These are phyloP conservation scores for Oncorhynchus tshawytscha DNA, from an alignment of 2,113 vertebrate species.

Conservation along the genomic window DNA sequence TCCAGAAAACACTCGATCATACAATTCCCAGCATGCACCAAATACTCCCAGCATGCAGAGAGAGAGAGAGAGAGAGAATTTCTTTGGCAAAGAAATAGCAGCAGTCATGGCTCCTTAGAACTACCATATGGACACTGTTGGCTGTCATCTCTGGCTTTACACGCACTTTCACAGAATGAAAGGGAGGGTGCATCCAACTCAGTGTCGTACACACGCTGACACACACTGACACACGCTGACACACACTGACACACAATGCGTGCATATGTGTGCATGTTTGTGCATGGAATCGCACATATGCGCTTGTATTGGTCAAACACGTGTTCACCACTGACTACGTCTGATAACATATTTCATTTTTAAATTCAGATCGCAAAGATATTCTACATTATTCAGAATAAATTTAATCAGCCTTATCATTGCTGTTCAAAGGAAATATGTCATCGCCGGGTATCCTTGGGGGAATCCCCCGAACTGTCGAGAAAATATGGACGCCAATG, in stretches of 20 bases:
- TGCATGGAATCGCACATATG: no score
- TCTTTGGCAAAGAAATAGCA: not conserved
- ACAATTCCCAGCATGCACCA: no score
- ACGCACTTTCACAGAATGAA: not conserved
- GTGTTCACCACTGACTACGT: no score
- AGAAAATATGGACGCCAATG: not conserved
- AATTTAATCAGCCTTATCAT: not conserved
- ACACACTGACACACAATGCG: no score
- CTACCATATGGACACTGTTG: constrained; percentile 1
- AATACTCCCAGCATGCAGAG: no score
- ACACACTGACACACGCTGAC: no score
- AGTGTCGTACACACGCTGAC: not conserved
- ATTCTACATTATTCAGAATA: not conserved
- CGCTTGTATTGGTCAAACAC: no score
- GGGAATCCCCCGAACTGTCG: not conserved
- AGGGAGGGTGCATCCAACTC: not conserved
- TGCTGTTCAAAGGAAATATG: not conserved
- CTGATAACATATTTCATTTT: no score
- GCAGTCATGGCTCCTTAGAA: not conserved
- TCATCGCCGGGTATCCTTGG: not conserved
- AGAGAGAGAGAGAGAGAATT: not conserved
- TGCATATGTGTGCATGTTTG: no score
- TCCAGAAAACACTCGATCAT: no score
- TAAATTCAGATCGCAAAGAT: not conserved
- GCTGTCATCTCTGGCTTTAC: not conserved